These are phyloP conservation scores for Ophiothrix spiculata DNA, from an alignment of 35 echinoderm and acorn worm genomes.

Conservation along the genomic window DNA sequence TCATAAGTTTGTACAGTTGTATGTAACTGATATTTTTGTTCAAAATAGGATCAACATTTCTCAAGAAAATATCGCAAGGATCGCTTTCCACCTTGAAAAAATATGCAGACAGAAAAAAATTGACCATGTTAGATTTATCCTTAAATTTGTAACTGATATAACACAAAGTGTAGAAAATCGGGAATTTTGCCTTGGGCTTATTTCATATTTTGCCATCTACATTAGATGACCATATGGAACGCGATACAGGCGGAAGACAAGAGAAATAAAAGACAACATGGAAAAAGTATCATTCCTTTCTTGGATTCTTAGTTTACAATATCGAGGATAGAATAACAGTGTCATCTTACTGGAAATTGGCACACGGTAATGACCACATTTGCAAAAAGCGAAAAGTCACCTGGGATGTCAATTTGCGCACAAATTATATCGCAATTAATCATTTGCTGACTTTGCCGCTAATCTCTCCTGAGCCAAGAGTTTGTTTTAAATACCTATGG, in stretches of 20 bases:
- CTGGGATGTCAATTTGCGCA: background rate
- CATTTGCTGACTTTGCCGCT: no score
- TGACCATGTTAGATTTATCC: background rate
- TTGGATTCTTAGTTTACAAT: background rate
- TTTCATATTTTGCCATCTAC: background rate
- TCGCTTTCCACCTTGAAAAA: background rate
- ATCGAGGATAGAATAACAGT: background rate
- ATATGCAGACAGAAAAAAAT: no score
- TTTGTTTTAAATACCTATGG: background rate
- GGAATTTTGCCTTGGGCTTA: background rate
- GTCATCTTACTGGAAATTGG: background rate
- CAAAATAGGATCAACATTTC: conserved; percentile 1
- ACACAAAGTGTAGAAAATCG: background rate
- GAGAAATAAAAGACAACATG: background rate
- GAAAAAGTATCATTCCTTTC: conserved; percentile 2
- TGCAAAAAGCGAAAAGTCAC: background rate
- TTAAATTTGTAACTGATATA: conserved; percentile 4
- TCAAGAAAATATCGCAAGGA: background rate
- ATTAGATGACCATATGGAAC: background rate
- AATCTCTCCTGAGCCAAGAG: background rate
- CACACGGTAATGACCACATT: background rate
- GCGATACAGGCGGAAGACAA: background rate
- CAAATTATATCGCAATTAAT: background rate
- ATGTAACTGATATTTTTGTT: background rate
- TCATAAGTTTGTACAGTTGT: background rate